Evolutionary conservation across 2,113 vertebrate species (phyloP).

Genomic region (Todiramphus chloris): DNA sequence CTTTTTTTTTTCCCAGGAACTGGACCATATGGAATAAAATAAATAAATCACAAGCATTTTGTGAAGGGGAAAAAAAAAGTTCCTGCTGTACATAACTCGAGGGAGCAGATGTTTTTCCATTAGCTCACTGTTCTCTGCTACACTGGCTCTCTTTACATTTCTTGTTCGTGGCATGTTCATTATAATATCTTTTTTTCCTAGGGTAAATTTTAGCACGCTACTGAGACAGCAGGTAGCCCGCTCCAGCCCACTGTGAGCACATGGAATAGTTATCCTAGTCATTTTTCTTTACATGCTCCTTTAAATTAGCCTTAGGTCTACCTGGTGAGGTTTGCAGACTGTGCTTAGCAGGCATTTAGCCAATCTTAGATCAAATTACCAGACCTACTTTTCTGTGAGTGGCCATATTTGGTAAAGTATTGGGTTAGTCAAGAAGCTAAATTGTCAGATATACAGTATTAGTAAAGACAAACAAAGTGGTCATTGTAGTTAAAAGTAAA

Average conservation of each 20-base stretch:
- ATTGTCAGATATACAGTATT: slow-evolving; percentile 44
- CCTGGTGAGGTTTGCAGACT: slow-evolving; percentile 42
- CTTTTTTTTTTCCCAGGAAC: slow-evolving; percentile 30
- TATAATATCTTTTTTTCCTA: background rate
- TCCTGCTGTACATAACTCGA: slow-evolving; percentile 36
- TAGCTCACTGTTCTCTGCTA: slow-evolving; percentile 55
- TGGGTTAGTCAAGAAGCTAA: slow-evolving; percentile 50
- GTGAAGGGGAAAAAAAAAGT: background rate
- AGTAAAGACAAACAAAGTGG: slow-evolving; percentile 51
- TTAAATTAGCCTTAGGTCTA: slow-evolving; percentile 35
- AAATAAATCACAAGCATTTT: slow-evolving; percentile 43
- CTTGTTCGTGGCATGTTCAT: background rate
- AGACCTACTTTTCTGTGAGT: slow-evolving; percentile 57
- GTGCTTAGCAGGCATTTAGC: slow-evolving; percentile 30
- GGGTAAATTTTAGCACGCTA: background rate
- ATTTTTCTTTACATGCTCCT: background rate
- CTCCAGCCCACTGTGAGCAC: background rate
- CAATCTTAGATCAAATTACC: slow-evolving; percentile 60
- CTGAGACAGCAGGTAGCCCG: background rate
- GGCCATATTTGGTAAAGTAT: slow-evolving; percentile 73
- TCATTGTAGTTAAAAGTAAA: slow-evolving; percentile 38
- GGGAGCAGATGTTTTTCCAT: slow-evolving; percentile 70
- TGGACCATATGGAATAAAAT: slow-evolving; percentile 24
- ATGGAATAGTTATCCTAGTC: background rate
- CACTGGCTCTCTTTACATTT: slow-evolving; percentile 1